These are phyloP conservation scores for Helarctos malayanus DNA, from an alignment of 2,797 vertebrate species.

Conservation along the genomic window DNA sequence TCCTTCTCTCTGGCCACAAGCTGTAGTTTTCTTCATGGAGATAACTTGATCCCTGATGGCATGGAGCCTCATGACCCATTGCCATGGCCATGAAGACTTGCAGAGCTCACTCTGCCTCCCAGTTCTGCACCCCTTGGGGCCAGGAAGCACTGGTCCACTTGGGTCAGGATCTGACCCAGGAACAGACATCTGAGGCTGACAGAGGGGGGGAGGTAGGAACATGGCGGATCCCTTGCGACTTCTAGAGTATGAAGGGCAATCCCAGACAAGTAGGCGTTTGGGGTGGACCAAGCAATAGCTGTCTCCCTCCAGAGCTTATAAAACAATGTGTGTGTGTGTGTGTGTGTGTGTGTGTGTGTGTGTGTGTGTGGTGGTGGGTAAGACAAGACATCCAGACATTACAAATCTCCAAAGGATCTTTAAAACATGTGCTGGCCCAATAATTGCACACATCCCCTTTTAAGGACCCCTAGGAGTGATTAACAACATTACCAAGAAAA, in stretches of 20 bases:
- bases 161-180: background rate
- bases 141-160: background rate
- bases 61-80: background rate
- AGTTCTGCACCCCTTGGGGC: background rate
- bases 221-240: fast-evolving
- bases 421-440: background rate
- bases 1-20: background rate
- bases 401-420: background rate
- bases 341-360: background rate
- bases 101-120: background rate
- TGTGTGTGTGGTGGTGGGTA: background rate
- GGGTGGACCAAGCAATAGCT: background rate
- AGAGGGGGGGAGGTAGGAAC: background rate
- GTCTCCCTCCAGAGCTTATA: background rate
- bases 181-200: background rate
- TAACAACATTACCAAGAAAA: background rate
- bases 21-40: background rate
- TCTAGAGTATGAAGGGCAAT: background rate
- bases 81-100: background rate
- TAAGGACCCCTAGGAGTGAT: background rate
- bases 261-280: background rate
- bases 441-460: background rate
- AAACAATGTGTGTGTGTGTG: background rate
- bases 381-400: background rate
- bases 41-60: background rate